Evolutionary conservation across 23 tunicate species (phyloP).

Genomic region (Trididemnum nubilum): DNA sequence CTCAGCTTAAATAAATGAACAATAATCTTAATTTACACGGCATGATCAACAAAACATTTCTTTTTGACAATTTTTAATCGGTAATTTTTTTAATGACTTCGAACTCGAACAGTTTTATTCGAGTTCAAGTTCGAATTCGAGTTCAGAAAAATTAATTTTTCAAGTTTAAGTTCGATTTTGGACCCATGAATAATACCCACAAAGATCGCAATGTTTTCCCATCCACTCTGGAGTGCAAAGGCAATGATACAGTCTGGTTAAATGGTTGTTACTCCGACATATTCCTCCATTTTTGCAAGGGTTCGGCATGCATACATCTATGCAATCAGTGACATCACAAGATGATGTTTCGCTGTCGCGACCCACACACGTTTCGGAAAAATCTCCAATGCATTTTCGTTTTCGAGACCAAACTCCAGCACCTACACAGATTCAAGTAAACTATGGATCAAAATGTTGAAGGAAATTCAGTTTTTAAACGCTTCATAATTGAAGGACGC

Average conservation of each 20-base stretch:
- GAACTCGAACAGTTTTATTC: too few relatives aligned
- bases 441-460: too few relatives aligned
- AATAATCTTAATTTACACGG: too few relatives aligned
- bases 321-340: conserved; percentile 68
- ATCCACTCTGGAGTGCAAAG: conserved; percentile 70
- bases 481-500: too few relatives aligned
- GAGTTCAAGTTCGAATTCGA: too few relatives aligned
- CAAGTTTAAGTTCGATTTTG: too few relatives aligned
- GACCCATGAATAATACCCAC: too few relatives aligned
- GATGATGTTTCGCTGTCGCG: conserved; percentile 20
- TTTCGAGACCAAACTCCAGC: conserved; percentile 47
- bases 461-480: neutral
- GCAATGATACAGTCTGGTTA: conserved; percentile 64
- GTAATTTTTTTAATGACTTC: too few relatives aligned
- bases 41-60: too few relatives aligned
- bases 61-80: too few relatives aligned
- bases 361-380: conserved; percentile 71
- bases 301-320: conserved; percentile 46
- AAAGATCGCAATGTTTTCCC: conserved; percentile 73
- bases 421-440: conserved; percentile 19
- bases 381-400: conserved; percentile 61
- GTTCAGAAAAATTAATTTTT: too few relatives aligned
- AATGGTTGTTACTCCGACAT: conserved; percentile 42
- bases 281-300: conserved; percentile 70
- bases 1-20: too few relatives aligned